Base-by-base conservation (phyloP, 2,888 invertebrate species). In the Caenorhabditis sp. region DNA sequence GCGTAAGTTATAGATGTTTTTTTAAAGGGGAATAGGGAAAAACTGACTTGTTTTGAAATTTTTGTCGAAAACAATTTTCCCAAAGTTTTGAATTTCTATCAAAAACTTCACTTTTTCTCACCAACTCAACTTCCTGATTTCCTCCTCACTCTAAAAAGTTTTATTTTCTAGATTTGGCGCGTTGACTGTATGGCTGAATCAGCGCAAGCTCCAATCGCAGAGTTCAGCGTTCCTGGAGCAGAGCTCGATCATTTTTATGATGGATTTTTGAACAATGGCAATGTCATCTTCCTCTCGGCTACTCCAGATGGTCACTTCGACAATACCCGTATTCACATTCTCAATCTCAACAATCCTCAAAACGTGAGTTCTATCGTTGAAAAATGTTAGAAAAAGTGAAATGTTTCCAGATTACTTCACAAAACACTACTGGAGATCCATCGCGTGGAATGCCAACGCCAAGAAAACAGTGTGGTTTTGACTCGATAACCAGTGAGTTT, bases 211-310 rank as follows among this genome's bases (percentile, higher is more conserved):
- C 84, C 86, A 17, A 66, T 79, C 10, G 77, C 78, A 8, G 63
- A 79, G 17, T 85, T 85, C 76, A 62, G 63, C 12, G 83, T 86
- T 2, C 72, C 81, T 12, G 85, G 84, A n/a, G 84, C 84, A 12
- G 83, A 86, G n/a, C 76, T 86, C 14, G 62, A 67, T 5, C 84
- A 84, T 69, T 87, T 84, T 70, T 86, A 87, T 64, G 86, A 86
- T 62, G 86, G 84, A 21, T 87, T 86, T 75, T 55, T 85, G 21
- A 81, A 77, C 66, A 76, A 78, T 57, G 86, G 86, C n/a, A 81
- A 80, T 50, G 79, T 86, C 37, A 80, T 84, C 59, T 82, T 86
- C 50, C 66, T 86, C n/a, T 86, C 85, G 3, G 81, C 84, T 0
- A 79, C 81, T 8, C 84, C 86, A 1, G 86, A 86, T 57, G 86